These are phyloP conservation scores for fruit fly (Drosophila melanogaster) DNA, from an alignment of 1,140 invertebrate species.

Conservation along the genomic window Release_6_plus_ISO1_MT NC_004354.4:7662001-7662500, in stretches of 20 bases:
- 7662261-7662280: constrained; percentile 53
- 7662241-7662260: constrained; percentile 41
- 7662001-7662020: constrained; percentile 82
- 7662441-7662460: constrained; percentile 67
- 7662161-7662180: constrained; percentile 1
- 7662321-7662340: constrained; percentile 91
- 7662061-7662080: constrained; percentile 61
- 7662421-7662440: constrained; percentile 64
- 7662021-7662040: constrained; percentile 58
- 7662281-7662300: background rate
- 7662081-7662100: constrained; percentile 75
- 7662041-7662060: constrained; percentile 35
- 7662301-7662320: constrained; percentile 81
- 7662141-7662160: background rate
- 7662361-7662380: constrained; percentile 58
- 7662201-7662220: constrained; percentile 4
- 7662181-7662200: constrained; percentile 13
- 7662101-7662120: constrained; percentile 65
- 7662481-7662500: constrained; percentile 79
- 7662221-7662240: constrained; percentile 3
- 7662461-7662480: constrained; percentile 50
- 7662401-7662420: constrained; percentile 75
- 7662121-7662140: constrained; percentile 6
- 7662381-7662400: constrained; percentile 43
- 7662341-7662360: constrained; percentile 88